Evolutionary conservation across 2,797 vertebrate species (phyloP), one percentile per base, ranked within the genome.

Genomic region (Microcaecilia unicolor): DNA sequence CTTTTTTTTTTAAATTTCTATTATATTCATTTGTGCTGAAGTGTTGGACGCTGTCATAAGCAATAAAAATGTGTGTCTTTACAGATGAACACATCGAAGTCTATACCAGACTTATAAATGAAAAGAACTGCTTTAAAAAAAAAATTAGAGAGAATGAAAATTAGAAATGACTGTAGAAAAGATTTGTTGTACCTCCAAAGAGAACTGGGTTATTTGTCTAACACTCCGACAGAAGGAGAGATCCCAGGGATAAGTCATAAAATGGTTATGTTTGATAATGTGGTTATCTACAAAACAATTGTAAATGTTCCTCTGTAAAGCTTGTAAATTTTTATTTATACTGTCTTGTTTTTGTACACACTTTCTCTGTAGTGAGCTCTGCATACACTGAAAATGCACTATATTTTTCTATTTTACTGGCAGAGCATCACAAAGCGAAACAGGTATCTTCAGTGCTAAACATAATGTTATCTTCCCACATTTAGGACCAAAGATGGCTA

Each of bases 291-390:
- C 80, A 78, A 65, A 74, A 74, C n/a, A 85, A 87, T 89, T 96
- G 91, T 93, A 92, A 89, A 91, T 92, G 87, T 89, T 92, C 74
- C 84, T 89, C 83, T 98, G 92, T 96, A 98, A 89, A 96, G 90
- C 84, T 90, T 98, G 93, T 97, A 97, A 78, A 97, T 94, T 94
- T n/a, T 97, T 92, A 95, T 97, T 97, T 97, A 96, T 97, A 92
- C 87, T 82, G 78, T 93, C 76, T 81, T 88, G 76, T 86, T 92
- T n/a, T 89, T 87, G 73, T 92, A 92, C 76, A 89, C 86, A 86
- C 83, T 89, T 87, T 89, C 85, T 90, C 88, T 83, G 86, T 92
- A 89, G 92, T 92, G 87, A 88, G 85, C 90, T 96, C 92, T 90
- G 90, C 85, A 85, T 86, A 92, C 90, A 88, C 95, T 90, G 80